These are phyloP conservation scores for Zaprionus inermis DNA, from an alignment of 1,140 invertebrate species.

Conservation along the genomic window DNA sequence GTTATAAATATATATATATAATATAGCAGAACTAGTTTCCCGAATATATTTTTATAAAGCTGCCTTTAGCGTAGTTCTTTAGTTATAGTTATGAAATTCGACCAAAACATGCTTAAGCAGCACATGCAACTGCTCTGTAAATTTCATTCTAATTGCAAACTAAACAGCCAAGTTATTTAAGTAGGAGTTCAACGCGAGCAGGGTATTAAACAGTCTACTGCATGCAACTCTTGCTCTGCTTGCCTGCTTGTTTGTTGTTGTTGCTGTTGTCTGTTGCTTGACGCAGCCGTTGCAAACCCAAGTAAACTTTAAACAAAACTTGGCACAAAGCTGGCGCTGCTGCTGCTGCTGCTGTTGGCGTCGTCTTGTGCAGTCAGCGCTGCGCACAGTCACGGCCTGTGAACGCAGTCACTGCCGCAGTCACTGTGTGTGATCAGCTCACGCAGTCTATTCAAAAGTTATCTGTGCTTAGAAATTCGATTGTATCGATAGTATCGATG, in stretches of 20 bases:
- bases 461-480: too few relatives aligned
- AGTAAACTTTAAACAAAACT: conserved; percentile 80
- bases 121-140: conserved; percentile 3
- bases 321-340: conserved; percentile 67
- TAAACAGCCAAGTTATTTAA: not conserved
- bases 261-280: conserved; percentile 49
- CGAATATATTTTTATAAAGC: not conserved
- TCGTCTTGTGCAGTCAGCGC: not conserved
- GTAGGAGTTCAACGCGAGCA: too few relatives aligned
- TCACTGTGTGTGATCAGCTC: not conserved
- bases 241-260: conserved; percentile 8
- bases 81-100: not conserved
- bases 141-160: not conserved
- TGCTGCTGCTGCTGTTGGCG: too few relatives aligned
- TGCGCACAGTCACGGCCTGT: not conserved
- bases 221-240: not conserved
- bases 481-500: too few relatives aligned
- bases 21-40: not conserved
- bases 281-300: conserved; percentile 50
- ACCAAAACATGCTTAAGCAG: not conserved
- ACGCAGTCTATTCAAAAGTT: too few relatives aligned
- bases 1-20: not conserved
- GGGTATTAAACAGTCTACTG: not conserved
- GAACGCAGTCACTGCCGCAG: not conserved
- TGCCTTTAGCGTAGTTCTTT: not conserved